These are phyloP conservation scores for Cotesia glomerata DNA, from an alignment of 1,140 invertebrate genomes.

Conservation along the genomic window DNA sequence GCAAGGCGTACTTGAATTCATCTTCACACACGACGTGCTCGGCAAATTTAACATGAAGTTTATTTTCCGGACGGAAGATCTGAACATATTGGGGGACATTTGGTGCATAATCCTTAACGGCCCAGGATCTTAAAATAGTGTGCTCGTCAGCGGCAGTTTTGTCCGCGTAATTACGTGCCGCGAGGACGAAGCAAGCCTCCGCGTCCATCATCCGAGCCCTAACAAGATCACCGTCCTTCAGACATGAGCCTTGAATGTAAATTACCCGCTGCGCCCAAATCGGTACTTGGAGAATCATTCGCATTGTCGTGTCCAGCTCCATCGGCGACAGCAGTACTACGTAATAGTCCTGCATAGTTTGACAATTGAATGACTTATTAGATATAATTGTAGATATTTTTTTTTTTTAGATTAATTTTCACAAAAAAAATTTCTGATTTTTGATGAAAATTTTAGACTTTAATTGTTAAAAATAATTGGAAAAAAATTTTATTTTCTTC, in stretches of 20 bases:
- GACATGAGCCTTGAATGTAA: slow-evolving; percentile 94
- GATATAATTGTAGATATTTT: not conserved
- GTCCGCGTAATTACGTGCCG: slow-evolving; percentile 94
- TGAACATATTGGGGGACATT: slow-evolving; percentile 96
- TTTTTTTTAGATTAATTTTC: not conserved
- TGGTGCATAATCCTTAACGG: slow-evolving; percentile 97
- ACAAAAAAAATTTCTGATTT: not conserved
- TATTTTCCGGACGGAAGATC: slow-evolving; percentile 97
- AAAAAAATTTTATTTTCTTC: too few relatives aligned
- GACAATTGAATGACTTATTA: too few relatives aligned
- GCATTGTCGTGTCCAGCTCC: slow-evolving; percentile 96
- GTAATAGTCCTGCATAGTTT: slow-evolving; percentile 82
- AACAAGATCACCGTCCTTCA: slow-evolving; percentile 93
- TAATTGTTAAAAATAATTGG: too few relatives aligned
- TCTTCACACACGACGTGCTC: slow-evolving; percentile 98
- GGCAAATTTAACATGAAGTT: slow-evolving; percentile 97
- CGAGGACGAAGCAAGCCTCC: slow-evolving; percentile 94
- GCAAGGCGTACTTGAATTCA: slow-evolving; percentile 94
- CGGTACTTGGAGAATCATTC: slow-evolving; percentile 96
- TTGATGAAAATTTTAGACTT: too few relatives aligned
- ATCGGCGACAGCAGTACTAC: slow-evolving; percentile 95
- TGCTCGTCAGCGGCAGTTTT: slow-evolving; percentile 97
- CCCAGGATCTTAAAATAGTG: slow-evolving; percentile 95
- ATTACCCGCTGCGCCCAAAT: slow-evolving; percentile 98
- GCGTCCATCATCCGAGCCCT: slow-evolving; percentile 95